Base-by-base conservation (phyloP, 2,113 vertebrate species). In the Ochotona curzoniae region DNA sequence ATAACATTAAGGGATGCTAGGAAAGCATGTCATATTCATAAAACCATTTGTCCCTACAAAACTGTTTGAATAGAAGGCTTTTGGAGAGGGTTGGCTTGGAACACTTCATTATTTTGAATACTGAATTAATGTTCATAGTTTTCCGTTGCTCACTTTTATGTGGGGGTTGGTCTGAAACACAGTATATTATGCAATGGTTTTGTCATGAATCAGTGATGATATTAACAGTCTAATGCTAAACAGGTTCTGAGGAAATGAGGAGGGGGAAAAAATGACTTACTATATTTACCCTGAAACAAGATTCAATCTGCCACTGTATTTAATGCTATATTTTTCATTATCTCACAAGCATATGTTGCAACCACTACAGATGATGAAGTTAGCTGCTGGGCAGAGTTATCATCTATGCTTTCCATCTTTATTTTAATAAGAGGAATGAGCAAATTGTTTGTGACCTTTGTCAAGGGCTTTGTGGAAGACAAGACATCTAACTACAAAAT, bases 291-390 rank as follows among this genome's bases (percentile, higher is more conserved):
- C 98, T 98, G 98, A 98, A 99, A 99, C 98, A 98, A 99, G 98
- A 99, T 98, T 98, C 98, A 99, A 98, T 99, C 99, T 98, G 98
- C 99, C 97, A 98, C 98, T 98, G 98, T 99, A 98, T 99, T 99
- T 99, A 99, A 99, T 98, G 98, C 98, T 98, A 97, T 98, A 98
- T 98, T 98, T 99, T 99, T 99, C 99, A 99, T 99, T 98, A 99
- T 98, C 98, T 98, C 94, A 97, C 97, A 97, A 99, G 98, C 99
- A 99, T 99, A 99, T 99, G 99, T 98, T 99, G 97, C 98, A 98
- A 98, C 94, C 63, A 97, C 98, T 99, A 98, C 98, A 98, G 98
- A 99, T 99, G 99, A 99, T 99, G 98, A 98, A 98, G 98, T 98
- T 99, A 98, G 99, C 99, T 99, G 97, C 98, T 98, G 98, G 99